phyloP scores from a whole-genome alignment of 1,140 invertebrate genomes.

The Zelostemma sp. region DNA sequence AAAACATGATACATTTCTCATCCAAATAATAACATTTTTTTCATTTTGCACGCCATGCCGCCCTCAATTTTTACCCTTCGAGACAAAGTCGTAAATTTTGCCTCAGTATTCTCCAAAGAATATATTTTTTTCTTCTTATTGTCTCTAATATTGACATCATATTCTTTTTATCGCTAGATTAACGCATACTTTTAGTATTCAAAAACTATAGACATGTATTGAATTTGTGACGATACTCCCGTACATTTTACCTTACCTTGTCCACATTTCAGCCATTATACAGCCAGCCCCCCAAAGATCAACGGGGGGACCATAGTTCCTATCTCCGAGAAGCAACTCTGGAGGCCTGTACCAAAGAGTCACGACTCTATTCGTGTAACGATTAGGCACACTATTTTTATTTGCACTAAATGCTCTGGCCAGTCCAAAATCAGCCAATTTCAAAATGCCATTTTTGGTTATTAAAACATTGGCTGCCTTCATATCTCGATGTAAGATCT shows the following conservation, averaged over 20 bases:
- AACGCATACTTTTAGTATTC: conserved; percentile 4
- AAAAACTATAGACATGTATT: no score
- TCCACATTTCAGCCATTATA: conserved; percentile 99
- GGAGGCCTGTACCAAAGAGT: conserved; percentile 98
- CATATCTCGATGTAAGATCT: conserved; percentile 96
- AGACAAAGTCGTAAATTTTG: no score
- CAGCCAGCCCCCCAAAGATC: conserved; percentile 99
- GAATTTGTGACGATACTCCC: no score
- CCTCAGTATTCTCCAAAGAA: no score
- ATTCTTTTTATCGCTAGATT: no score
- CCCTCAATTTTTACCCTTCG: no score
- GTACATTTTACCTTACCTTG: no score
- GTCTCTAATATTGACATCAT: no score
- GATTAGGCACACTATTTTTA: conserved; percentile 87
- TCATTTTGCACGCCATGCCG: no score
- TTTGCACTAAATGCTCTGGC: conserved; percentile 92
- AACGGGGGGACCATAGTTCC: conserved; percentile 96
- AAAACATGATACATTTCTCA: no score
- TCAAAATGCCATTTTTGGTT: conserved; percentile 95
- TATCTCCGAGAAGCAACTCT: conserved; percentile 88
- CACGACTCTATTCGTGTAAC: conserved; percentile 97
- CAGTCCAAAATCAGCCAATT: conserved; percentile 94
- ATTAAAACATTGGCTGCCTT: conserved; percentile 99
- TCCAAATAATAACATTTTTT: no score
- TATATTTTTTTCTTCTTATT: no score